These are phyloP conservation scores for Linurgus olivaceus DNA, from an alignment of 2,797 vertebrate genomes.

Conservation along the genomic window DNA sequence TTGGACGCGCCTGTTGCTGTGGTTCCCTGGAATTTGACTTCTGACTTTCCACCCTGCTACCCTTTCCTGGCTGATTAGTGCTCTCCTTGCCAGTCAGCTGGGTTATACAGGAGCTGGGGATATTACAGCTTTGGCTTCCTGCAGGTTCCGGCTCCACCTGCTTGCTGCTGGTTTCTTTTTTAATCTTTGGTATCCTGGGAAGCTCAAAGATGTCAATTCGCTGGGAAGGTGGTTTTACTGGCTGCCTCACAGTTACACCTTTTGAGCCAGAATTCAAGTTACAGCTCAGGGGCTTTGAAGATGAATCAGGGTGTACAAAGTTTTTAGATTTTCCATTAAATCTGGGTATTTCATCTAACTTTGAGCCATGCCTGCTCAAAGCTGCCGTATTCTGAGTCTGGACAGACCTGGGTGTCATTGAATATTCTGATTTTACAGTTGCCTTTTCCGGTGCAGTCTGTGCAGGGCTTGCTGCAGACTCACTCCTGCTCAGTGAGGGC, in stretches of 20 bases:
- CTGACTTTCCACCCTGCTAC: conserved; percentile 66
- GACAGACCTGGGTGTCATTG: conserved; percentile 45
- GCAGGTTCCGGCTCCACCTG: background rate
- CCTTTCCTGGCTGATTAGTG: conserved; percentile 26
- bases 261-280: conserved; percentile 34
- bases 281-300: background rate
- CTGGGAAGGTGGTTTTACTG: conserved; percentile 78
- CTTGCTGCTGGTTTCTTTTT: conserved; percentile 71
- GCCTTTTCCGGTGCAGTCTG: background rate
- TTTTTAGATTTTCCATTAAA: conserved; percentile 26
- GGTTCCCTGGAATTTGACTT: conserved; percentile 70
- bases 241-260: conserved; percentile 55
- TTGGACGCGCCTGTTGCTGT: conserved; percentile 43
- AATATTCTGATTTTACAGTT: conserved; percentile 48
- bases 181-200: conserved; percentile 95
- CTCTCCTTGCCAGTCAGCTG: conserved; percentile 85
- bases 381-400: conserved; percentile 34
- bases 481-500: background rate
- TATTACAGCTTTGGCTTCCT: conserved; percentile 32
- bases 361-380: background rate
- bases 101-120: conserved; percentile 81
- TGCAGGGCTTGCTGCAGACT: conserved; percentile 42
- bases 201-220: conserved; percentile 85
- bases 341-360: background rate
- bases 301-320: background rate